phyloP scores from a whole-genome alignment of 2,797 vertebrate genomes.

The Acipenser oxyrinchus region DNA sequence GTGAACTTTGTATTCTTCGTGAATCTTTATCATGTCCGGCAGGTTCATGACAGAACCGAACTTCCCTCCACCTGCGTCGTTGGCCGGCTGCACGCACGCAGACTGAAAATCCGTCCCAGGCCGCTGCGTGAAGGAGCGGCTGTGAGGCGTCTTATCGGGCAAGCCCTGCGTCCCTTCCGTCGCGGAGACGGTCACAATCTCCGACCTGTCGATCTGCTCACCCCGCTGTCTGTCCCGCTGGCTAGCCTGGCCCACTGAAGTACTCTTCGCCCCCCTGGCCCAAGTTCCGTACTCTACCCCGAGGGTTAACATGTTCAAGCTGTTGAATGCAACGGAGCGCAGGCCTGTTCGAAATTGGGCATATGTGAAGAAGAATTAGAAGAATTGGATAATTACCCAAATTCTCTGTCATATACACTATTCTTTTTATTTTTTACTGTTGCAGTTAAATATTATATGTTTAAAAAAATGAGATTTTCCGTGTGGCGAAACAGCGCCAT shows the following conservation, averaged over 20 bases:
- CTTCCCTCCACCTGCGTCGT: constrained; percentile 16
- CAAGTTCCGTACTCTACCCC: constrained; percentile 54
- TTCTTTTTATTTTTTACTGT: neutral
- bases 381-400: neutral
- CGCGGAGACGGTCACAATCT: neutral
- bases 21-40: constrained; percentile 34
- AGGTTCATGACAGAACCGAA: no score
- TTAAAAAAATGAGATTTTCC: neutral
- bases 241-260: neutral
- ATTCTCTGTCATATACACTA: neutral
- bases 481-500: neutral
- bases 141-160: neutral
- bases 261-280: constrained; percentile 28
- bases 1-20: constrained; percentile 35
- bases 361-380: neutral
- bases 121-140: neutral
- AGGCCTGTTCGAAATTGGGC: constrained; percentile 37
- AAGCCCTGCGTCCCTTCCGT: neutral
- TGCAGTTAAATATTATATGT: neutral
- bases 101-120: neutral
- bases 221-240: constrained; percentile 15
- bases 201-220: neutral
- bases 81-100: neutral
- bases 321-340: constrained; percentile 46
- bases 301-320: constrained; percentile 59